Conservation (phyloP, 2,113 vertebrate species). For the Chamaea fasciata region DNA sequence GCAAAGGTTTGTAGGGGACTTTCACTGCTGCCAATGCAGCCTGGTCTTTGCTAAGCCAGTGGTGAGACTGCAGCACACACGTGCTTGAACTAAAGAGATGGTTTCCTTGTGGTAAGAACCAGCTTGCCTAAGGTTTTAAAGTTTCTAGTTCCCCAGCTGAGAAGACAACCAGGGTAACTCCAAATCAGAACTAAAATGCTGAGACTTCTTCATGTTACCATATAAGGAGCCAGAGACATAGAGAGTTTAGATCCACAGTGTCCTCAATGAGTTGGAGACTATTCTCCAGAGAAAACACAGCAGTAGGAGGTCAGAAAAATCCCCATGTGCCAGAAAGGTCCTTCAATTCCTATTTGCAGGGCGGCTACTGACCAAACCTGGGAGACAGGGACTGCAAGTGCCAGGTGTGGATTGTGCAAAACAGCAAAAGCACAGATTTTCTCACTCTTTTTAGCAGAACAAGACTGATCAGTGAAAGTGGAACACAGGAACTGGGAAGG, state of each 20-base stretch:
- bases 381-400: not conserved
- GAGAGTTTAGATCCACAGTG: not conserved
- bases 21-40: not conserved
- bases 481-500: not conserved
- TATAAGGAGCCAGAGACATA: conserved; percentile 14
- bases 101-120: not conserved
- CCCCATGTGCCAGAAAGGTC: not conserved
- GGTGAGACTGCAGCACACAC: not conserved
- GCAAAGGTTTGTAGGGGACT: not conserved
- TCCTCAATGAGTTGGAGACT: not conserved
- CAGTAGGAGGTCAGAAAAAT: not conserved
- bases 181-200: not conserved
- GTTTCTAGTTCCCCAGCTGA: not conserved
- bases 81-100: not conserved
- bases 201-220: conserved; percentile 15
- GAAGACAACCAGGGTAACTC: not conserved
- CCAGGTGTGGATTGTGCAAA: not conserved
- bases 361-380: not conserved
- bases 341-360: not conserved
- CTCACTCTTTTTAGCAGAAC: not conserved
- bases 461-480: not conserved
- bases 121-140: not conserved
- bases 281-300: not conserved
- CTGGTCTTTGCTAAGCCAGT: not conserved
- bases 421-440: not conserved